Evolutionary conservation across 2,888 invertebrate species (phyloP).

Genomic region (Cheilosia grossa): DNA sequence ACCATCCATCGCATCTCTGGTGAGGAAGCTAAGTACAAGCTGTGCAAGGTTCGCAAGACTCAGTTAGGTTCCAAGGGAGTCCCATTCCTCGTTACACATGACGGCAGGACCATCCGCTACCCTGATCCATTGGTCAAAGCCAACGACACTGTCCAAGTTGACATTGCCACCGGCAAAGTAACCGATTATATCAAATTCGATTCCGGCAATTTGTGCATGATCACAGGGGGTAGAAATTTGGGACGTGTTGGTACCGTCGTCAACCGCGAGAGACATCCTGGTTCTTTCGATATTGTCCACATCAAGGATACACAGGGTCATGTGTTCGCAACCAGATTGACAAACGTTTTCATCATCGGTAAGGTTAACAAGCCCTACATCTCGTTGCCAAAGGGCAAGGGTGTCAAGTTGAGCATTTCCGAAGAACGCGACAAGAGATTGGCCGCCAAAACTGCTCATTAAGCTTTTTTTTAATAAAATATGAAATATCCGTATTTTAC

Average conservation of each 20-base stretch:
- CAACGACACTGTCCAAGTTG: constrained; percentile 97
- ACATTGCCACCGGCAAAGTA: constrained; percentile 96
- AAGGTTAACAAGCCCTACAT: constrained; percentile 98
- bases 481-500: constrained; percentile 70
- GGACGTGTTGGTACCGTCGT: constrained; percentile 99
- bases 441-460: constrained; percentile 91
- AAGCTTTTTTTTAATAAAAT: constrained; percentile 78
- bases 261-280: constrained; percentile 98
- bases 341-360: constrained; percentile 99
- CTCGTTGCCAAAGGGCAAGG: constrained; percentile 98
- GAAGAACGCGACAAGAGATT: constrained; percentile 99
- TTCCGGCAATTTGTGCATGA: constrained; percentile 99
- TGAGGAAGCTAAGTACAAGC: constrained; percentile 99
- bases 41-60: constrained; percentile 96
- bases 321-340: constrained; percentile 97
- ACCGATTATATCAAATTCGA: constrained; percentile 99
- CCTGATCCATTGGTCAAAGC: constrained; percentile 99
- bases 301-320: constrained; percentile 98
- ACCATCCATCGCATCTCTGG: constrained; percentile 98
- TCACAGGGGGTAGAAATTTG: constrained; percentile 99
- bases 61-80: constrained; percentile 97
- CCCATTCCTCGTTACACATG: constrained; percentile 97
- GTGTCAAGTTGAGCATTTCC: constrained; percentile 97
- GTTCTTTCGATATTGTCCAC: constrained; percentile 99
- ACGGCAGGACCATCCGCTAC: constrained; percentile 98